Base-by-base conservation (phyloP, 2,113 vertebrate species). In the Cyprinodon variegatus region DNA sequence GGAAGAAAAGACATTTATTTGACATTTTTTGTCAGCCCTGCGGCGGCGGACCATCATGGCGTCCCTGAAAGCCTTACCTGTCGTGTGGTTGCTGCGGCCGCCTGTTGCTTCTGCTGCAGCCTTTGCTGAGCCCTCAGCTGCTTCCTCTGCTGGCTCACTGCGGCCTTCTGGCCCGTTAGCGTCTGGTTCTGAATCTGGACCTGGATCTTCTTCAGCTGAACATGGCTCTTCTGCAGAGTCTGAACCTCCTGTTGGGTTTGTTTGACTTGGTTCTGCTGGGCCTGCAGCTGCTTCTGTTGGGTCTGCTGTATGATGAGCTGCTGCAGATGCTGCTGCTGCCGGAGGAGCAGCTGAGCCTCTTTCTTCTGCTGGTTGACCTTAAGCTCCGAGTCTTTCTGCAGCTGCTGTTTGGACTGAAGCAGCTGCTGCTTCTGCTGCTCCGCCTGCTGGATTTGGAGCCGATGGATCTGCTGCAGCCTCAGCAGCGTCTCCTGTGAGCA, bases 401-500 rank as follows among this genome's bases (percentile, higher is more conserved):
- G 53, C 17, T 73, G 86, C 37, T 77, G 79, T 43, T 74, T 78
- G 38, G 45, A 48, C 64, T 64, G 85, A 29, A 29, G 29, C 13
- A 74, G 71, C 40, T 82, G 80, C 38, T 79, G 84, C 43, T 87
- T 88, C 61, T 89, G 88, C 29, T 83, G 88, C 1, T 91, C 91
- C 0, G 86, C 78, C 36, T 91, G 92, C 62, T 93, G 93, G 41
- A 84, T 38, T 76, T 93, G 93, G 45, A 93, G 83, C 64, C 87
- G 84, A 0, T 93, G 92, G 45, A 93, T 94, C 81, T 93, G 92
- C 90, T 94, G 94, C 70, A 94, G 88, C 66, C 83, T 89, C 61
- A 92, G 81, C 70, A 94, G 83, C 0, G 93, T 95, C 86, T 93
- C 93, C 79, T 93, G 90, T 4, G 93, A 94, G 84, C 93, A 94